Evolutionary conservation across 2,797 vertebrate genomes (phyloP), one percentile per base, ranked within the genome.

Genomic region (Picus viridis): DNA sequence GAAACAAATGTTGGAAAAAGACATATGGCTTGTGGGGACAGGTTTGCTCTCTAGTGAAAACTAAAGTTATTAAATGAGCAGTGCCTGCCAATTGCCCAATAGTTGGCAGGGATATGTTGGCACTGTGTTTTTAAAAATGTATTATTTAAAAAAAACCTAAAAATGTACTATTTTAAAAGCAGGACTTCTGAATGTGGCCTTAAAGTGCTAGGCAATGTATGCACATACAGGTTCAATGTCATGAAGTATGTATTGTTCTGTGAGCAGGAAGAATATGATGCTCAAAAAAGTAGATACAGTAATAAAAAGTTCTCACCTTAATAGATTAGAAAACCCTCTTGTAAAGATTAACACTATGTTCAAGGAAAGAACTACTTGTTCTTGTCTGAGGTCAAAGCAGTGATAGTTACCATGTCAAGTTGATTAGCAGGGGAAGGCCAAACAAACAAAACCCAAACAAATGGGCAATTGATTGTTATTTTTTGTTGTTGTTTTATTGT

Each of bases 1-100:
- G 78, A 86, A 94, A 90, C 70, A 95, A 93, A 86, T 27, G 77
- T 88, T 93, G 56, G 79, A 85, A 88, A 94, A 90, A 95, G 82
- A 85, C 86, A 93, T 89, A 92, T 94, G 88, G 94, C 90, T 96
- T 92, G 69, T 78, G 86, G 84, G 93, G 86, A 95, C 92, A 89
- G 82, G 82, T 90, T 94, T 94, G 49, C 30, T 93, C 93, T 95
- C 93, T 41, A 63, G 88, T 83, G 95, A 87, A 90, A 94, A 78
- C 65, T 85, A 5, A 87, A 94, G 86, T 89, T 94, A 93, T 93
- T 95, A 96, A 95, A 92, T 85, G 84, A 94, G 56, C 79, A 54
- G 63, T 81, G 75, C 65, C 72, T 93, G 92, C 88, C 94, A 95
- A 36, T 73, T 77, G 70, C 76, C 78, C 86, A 72, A 75, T 65